phyloP scores from a whole-genome alignment of 2,113 vertebrate genomes.

The Nansenia antarctica region DNA sequence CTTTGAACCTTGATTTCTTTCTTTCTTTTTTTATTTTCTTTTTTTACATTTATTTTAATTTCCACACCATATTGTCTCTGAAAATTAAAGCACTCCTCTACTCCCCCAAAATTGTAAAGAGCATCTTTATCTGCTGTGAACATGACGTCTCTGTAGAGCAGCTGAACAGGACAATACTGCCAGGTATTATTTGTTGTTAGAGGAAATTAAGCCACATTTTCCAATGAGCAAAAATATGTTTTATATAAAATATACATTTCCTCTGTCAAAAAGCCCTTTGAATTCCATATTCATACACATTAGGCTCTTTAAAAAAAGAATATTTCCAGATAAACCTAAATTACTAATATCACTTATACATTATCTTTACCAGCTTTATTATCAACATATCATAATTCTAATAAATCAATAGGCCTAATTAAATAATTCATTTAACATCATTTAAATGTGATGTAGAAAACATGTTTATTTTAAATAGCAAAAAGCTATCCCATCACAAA shows the following conservation, averaged over 20 bases:
- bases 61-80: too few relatives aligned
- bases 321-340: not conserved
- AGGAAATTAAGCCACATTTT: too few relatives aligned
- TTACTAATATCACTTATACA: not conserved
- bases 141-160: too few relatives aligned
- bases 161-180: too few relatives aligned
- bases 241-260: not conserved
- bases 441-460: not conserved
- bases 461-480: not conserved
- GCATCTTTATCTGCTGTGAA: too few relatives aligned
- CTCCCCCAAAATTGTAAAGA: too few relatives aligned
- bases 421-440: not conserved
- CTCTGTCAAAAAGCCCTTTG: not conserved
- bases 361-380: not conserved
- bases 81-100: too few relatives aligned
- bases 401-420: not conserved
- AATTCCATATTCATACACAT: conserved; percentile 60
- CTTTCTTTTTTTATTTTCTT: too few relatives aligned
- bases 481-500: not conserved
- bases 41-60: too few relatives aligned
- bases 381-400: not conserved
- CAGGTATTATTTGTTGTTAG: too few relatives aligned
- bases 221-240: not conserved
- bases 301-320: not conserved
- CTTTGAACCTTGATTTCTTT: too few relatives aligned